phyloP scores from a whole-genome alignment of 2,113 vertebrate species.

The Hemiprocne comata region DNA sequence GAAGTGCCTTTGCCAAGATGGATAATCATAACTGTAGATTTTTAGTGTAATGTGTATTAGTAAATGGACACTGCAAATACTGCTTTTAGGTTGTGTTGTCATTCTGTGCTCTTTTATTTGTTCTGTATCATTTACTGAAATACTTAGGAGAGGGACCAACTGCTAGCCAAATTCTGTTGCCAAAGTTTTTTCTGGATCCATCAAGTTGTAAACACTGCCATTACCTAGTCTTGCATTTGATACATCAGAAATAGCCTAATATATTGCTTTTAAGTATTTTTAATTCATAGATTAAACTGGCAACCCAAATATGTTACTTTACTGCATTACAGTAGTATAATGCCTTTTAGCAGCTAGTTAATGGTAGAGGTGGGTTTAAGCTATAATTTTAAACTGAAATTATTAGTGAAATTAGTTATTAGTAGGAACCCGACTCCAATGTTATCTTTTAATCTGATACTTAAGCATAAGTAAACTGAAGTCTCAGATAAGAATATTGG shows the following conservation, averaged over 20 bases:
- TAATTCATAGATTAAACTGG: background rate
- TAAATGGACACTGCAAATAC: background rate
- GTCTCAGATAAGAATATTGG: background rate
- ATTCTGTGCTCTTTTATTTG: background rate
- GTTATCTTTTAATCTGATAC: background rate
- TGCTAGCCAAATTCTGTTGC: background rate
- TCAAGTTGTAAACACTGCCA: background rate
- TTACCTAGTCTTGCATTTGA: background rate
- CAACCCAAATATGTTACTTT: background rate
- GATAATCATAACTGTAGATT: background rate
- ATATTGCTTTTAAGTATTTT: background rate
- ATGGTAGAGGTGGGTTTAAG: background rate
- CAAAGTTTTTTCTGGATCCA: background rate
- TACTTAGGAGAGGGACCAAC: background rate
- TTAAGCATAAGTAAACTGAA: background rate
- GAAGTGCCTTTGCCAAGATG: background rate
- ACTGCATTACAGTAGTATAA: background rate
- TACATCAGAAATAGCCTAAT: background rate
- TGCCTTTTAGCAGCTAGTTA: background rate
- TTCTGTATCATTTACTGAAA: background rate
- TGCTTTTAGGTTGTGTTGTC: background rate
- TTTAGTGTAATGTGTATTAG: background rate
- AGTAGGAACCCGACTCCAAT: background rate
- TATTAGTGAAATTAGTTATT: background rate
- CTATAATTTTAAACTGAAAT: background rate